Base-by-base conservation (phyloP, 2,113 vertebrate genomes). In the Bagarius yarrelli region DNA sequence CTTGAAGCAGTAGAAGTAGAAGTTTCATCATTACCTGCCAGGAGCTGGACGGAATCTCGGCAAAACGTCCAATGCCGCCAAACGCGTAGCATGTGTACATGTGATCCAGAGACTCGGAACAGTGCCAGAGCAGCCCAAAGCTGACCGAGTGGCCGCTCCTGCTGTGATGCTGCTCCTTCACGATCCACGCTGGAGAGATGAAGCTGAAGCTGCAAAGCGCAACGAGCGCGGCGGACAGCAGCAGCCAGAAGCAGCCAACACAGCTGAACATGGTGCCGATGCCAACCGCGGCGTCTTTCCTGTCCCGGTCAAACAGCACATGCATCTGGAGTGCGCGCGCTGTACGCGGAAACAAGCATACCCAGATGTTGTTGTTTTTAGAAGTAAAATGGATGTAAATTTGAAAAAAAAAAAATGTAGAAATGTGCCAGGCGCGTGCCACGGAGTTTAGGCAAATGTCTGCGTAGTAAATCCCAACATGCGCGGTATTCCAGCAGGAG, bases 51-150 rank as follows among this genome's bases (percentile, higher is more conserved):
- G 95, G 94, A 86, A 96, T 96, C 84, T 95, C 93, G 25, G 92
- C 91, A 85, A 96, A 95, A 88, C 83, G 92, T 13, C 93, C 95
- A 81, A 95, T 88, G 47, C 94, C 94, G 19, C 92, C 92, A 83
- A 95, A 93, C 81, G 93, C 92, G 92, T 94, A 94, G 89, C 95
- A 96, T 56, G 90, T 85, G 87, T 91, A 92, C 91, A 91, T 90
- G 78, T 89, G 92, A 76, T 91, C 93, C 87, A 90, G 83, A 83
- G 93, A 91, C 82, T 94, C 93, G 16, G 95, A 87, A 93, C 95
- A 96, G 89, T 94, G 94, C 95, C 95, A 95, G 77, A 96, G 93
- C 83, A 96, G 90, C 19, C 95, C 95, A 87, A 96, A 95, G 82
- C 94, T 95, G 61, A 93, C 92, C 0, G 94, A 92, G 86, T 93